Evolutionary conservation across 2,888 invertebrate genomes (phyloP).

Genomic region (Exephanes ischioxanthus): DNA sequence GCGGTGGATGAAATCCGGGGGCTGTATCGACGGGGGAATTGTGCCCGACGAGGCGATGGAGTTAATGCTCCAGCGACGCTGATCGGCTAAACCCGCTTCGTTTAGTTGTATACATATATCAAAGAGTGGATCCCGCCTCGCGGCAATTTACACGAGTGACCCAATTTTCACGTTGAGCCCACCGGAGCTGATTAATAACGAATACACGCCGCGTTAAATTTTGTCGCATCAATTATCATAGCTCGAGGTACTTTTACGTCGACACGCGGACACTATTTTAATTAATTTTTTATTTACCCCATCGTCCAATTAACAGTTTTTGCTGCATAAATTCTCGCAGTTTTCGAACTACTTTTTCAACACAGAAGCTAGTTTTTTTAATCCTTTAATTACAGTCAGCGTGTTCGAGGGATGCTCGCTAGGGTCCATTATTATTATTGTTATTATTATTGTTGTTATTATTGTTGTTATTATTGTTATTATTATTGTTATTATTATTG

Average conservation of each 20-base stretch:
- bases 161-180: slow-evolving; percentile 23
- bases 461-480: too few relatives aligned
- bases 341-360: not conserved
- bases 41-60: slow-evolving; percentile 7
- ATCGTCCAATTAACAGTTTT: not conserved
- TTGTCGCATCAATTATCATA: slow-evolving; percentile 1
- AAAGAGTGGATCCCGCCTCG: slow-evolving; percentile 2
- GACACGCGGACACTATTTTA: not conserved
- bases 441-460: too few relatives aligned
- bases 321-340: not conserved
- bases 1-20: slow-evolving; percentile 56
- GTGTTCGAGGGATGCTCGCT: not conserved
- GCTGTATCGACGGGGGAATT: slow-evolving; percentile 6
- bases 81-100: not conserved
- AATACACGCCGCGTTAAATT: not conserved
- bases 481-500: too few relatives aligned
- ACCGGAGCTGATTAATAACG: slow-evolving; percentile 8
- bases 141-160: slow-evolving; percentile 40
- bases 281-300: not conserved
- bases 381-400: not conserved
- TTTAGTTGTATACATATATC: slow-evolving; percentile 26
- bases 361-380: not conserved
- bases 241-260: not conserved
- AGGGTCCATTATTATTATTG: not conserved
- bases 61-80: slow-evolving; percentile 34